Evolutionary conservation across 2,797 vertebrate species (phyloP), one percentile per base, ranked within the genome.

Genomic region (Ficedula albicollis): DNA sequence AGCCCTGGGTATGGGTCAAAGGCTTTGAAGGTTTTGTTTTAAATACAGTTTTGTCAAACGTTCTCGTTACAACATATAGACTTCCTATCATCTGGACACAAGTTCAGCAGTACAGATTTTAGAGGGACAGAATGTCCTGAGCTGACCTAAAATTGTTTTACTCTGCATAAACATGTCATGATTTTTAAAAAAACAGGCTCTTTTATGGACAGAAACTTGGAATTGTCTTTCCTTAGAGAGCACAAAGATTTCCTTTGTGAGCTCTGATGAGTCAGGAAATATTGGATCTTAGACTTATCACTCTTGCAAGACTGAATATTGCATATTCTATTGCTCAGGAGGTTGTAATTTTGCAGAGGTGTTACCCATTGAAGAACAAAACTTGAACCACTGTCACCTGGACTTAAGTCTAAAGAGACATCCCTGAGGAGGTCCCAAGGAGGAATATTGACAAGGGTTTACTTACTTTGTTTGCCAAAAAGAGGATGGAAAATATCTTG

Each of bases 181-280:
- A 93, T 89, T 93, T 94, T 92, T 66, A 72, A 92, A 89, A 70
- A 44, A 44, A 20, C 43, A 44, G 25, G 32, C 55, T 89, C 72
- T 87, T 89, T 89, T 87, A 66, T 59, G 83, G 87, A 83, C 75
- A 94, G 92, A 80, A 95, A 80, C 60, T 95, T 95, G 93, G 95
- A 93, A 83, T 58, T 58, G 87, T 89, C 84, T 94, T 56, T 60
- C 43, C 60, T 92, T 56, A 80, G 30, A 90, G 34, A 36, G 34
- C 51, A 91, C 52, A 88, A 93, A 89, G 32, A 80, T 96, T 96
- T 92, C 41, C 15, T 77, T 64, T 92, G 86, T 94, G 88, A 94
- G 36, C 30, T 77, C 63, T 77, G 67, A 82, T 76, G 25, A 58
- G 56, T 87, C 30, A 59, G 34, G 81, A 76, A 84, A 90, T 84